Evolutionary conservation across 2,888 invertebrate genomes (phyloP).

Genomic region (Perizoma flavofasciatum): DNA sequence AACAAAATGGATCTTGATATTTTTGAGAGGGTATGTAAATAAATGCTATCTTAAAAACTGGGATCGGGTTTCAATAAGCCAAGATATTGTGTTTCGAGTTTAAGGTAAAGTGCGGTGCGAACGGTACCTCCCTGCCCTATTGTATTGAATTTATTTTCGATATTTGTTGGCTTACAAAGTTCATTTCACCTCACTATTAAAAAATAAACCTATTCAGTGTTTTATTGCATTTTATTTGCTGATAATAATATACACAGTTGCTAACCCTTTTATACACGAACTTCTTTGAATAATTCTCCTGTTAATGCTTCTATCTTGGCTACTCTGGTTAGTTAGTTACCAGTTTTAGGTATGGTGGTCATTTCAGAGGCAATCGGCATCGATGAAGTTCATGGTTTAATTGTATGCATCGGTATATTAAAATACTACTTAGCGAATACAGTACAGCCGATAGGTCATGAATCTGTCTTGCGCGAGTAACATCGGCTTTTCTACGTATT

Average conservation of each 20-base stretch:
- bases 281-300: too few species aligned
- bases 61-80: constrained; percentile 39
- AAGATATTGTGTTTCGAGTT: constrained; percentile 38
- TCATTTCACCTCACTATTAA: constrained; percentile 4
- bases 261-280: too few species aligned
- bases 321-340: too few species aligned
- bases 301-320: too few species aligned
- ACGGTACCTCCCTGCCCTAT: background rate
- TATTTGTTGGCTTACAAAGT: constrained; percentile 21
- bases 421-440: too few species aligned
- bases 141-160: constrained; percentile 31
- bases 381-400: too few species aligned
- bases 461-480: constrained; percentile 7
- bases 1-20: constrained; percentile 41
- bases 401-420: too few species aligned
- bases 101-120: constrained; percentile 26
- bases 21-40: constrained; percentile 38
- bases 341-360: too few species aligned
- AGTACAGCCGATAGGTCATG: too few species aligned
- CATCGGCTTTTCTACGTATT: constrained; percentile 19
- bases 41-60: constrained; percentile 40
- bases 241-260: too few species aligned
- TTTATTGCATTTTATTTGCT: too few species aligned
- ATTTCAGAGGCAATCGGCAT: too few species aligned
- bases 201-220: background rate